Percentiles rank a stretch among this genome's conserved stretches.
These are phyloP conservation scores for Trachelus troglodyta DNA, from an alignment of 2,888 invertebrate genomes.

Conservation along the genomic window DNA sequence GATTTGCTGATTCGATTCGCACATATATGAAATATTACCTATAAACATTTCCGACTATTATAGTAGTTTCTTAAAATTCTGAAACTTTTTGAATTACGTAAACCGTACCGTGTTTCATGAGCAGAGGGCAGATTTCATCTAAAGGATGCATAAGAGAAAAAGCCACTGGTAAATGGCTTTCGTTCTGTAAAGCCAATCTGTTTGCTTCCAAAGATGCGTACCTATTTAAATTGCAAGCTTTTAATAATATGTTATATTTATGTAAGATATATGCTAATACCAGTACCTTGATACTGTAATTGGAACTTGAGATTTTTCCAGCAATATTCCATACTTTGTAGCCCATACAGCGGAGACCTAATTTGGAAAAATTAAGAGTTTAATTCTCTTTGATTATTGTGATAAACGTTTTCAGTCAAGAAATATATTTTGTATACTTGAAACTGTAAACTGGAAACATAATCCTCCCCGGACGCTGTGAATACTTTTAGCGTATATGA, in stretches of 20 bases:
- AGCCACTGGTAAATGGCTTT: slow-evolving; percentile 75
- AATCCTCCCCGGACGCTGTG: slow-evolving; percentile 85
- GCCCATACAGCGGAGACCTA: slow-evolving; percentile 86
- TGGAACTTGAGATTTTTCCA: slow-evolving; percentile 74
- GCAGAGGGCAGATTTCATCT: slow-evolving; percentile 89
- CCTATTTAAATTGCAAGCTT: slow-evolving; percentile 26
- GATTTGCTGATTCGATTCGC: slow-evolving; percentile 72
- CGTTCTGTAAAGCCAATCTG: slow-evolving; percentile 44
- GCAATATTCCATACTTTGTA: slow-evolving; percentile 85
- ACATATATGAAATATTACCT: slow-evolving; percentile 65
- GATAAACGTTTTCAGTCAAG: slow-evolving; percentile 14
- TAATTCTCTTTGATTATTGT: background rate
- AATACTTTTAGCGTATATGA: slow-evolving; percentile 81
- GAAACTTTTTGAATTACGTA: background rate
- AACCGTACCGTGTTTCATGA: slow-evolving; percentile 73
- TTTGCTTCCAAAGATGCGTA: slow-evolving; percentile 53
- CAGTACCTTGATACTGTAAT: slow-evolving; percentile 39
- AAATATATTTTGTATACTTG: slow-evolving; percentile 60
- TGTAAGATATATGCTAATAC: background rate
- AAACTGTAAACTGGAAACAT: slow-evolving; percentile 81
- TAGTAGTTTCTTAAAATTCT: background rate
- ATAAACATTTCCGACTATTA: slow-evolving; percentile 17
- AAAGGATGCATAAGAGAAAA: slow-evolving; percentile 91
- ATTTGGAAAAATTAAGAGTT: slow-evolving; percentile 54
- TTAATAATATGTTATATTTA: background rate